phyloP scores from a whole-genome alignment of 2,113 vertebrate genomes.

The Campylomormyrus numenius region DNA sequence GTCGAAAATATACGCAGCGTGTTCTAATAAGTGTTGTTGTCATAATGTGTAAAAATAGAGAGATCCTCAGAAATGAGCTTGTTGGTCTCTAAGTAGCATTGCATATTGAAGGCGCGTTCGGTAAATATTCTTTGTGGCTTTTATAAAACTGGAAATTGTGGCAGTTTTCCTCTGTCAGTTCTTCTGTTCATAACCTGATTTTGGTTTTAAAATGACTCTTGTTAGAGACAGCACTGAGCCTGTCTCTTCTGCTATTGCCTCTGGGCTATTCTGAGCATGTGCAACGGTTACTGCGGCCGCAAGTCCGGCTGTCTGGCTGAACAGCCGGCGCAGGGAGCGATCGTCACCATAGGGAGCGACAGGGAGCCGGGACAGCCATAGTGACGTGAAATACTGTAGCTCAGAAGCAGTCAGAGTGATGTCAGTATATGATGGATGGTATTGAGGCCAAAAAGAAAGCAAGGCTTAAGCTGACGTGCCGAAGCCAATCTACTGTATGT shows the following conservation, averaged over 20 bases:
- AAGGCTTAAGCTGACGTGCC: too few species aligned
- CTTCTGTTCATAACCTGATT: neutral
- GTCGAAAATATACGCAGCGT: neutral
- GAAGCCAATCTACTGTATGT: neutral
- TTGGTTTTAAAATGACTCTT: constrained; percentile 1
- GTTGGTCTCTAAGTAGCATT: neutral
- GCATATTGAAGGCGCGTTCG: neutral
- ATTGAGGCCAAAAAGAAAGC: neutral
- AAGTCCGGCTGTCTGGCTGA: constrained; percentile 39
- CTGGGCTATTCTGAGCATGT: constrained; percentile 33
- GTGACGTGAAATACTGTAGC: neutral
- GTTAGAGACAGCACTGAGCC: too few species aligned
- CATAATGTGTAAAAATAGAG: neutral
- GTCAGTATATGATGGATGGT: neutral
- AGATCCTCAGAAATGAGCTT: neutral
- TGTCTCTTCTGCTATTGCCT: constrained; percentile 11
- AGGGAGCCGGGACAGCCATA: neutral
- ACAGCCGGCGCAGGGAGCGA: neutral
- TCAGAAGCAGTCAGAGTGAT: neutral
- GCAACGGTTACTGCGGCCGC: constrained; percentile 22
- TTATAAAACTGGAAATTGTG: neutral
- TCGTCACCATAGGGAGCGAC: neutral
- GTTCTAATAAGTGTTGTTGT: neutral
- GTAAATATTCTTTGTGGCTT: neutral
- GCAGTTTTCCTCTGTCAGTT: neutral